These are phyloP conservation scores for Orchesella cincta DNA, from an alignment of 1,140 invertebrate species.

Conservation along the genomic window DNA sequence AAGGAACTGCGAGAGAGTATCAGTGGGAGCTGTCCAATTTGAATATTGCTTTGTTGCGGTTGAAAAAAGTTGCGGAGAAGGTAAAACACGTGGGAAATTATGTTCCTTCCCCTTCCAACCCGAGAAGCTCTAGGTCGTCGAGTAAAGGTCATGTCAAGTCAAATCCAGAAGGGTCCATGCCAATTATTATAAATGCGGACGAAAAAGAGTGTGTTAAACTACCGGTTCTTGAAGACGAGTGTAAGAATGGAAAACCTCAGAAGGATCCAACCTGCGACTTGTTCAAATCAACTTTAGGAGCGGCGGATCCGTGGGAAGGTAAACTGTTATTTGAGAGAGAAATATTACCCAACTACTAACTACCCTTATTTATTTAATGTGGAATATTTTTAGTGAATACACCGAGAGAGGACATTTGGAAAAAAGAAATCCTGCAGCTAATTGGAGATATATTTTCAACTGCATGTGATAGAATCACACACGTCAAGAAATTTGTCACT, in stretches of 20 bases:
- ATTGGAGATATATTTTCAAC: slow-evolving; percentile 13
- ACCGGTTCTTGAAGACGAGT: slow-evolving; percentile 1
- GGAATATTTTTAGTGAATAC: background rate
- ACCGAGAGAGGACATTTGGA: background rate
- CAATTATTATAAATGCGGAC: background rate
- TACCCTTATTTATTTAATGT: background rate
- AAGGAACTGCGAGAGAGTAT: background rate
- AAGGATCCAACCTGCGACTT: background rate
- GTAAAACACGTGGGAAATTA: background rate
- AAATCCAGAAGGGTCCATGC: background rate
- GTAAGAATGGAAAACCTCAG: slow-evolving; percentile 13
- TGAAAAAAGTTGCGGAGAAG: background rate
- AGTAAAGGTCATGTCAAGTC: background rate
- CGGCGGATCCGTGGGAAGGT: background rate
- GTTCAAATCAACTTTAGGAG: background rate
- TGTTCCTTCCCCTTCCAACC: background rate
- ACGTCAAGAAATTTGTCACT: background rate
- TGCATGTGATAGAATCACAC: background rate
- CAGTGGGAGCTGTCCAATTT: background rate
- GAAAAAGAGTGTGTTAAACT: background rate
- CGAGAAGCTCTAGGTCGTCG: background rate
- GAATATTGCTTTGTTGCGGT: background rate
- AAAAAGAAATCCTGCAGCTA: background rate
- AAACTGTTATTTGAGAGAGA: too few relatives aligned
- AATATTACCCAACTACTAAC: too few relatives aligned